Evolutionary conservation across 2,113 vertebrate genomes (phyloP).

Genomic region (Oenanthe melanoleuca): DNA sequence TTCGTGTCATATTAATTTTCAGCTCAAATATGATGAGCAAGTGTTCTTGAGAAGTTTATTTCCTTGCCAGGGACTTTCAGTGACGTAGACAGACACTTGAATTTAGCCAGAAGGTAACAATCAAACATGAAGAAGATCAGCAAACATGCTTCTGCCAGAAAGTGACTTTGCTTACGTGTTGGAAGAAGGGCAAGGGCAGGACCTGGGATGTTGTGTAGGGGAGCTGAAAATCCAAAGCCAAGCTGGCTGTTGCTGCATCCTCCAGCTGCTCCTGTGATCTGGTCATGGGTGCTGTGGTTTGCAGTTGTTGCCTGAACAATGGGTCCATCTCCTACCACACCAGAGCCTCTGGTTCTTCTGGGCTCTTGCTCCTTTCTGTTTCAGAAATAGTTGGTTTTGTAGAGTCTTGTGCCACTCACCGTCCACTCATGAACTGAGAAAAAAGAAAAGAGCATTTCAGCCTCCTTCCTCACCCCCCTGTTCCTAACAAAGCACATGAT

Average conservation of each 20-base stretch:
- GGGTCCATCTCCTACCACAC: background rate
- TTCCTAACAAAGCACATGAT: background rate
- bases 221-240: background rate
- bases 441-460: background rate
- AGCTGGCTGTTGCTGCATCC: background rate
- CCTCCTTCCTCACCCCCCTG: background rate
- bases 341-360: background rate
- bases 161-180: background rate
- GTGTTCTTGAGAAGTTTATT: background rate
- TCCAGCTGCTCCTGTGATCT: background rate
- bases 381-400: background rate
- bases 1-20: background rate
- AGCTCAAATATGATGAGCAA: background rate
- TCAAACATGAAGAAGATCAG: background rate
- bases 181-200: background rate
- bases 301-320: background rate
- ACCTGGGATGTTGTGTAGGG: accelerated
- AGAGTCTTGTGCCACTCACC: background rate
- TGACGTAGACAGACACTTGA: background rate
- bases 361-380: background rate
- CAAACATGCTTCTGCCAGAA: background rate
- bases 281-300: background rate
- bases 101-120: background rate
- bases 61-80: background rate
- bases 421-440: background rate